Percentiles rank a stretch among this genome's conserved stretches.
Evolutionary conservation across 2,797 vertebrate species (phyloP).

Genomic region (Diplodus puntazzo): DNA sequence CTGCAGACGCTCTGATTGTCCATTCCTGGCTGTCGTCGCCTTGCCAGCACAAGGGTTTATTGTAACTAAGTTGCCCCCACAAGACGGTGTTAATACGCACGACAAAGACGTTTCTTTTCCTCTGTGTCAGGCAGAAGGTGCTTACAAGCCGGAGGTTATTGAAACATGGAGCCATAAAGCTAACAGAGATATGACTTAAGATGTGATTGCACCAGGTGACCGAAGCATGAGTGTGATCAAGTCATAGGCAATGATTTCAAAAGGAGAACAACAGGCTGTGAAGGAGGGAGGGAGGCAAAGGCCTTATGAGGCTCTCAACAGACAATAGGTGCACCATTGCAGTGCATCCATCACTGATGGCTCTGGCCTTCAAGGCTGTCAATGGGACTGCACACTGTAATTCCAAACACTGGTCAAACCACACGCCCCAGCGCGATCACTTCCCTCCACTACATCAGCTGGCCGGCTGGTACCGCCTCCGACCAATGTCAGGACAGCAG

Average conservation of each 20-base stretch:
- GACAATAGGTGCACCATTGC: neutral
- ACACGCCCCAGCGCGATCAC: too few species aligned
- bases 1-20: slow-evolving; percentile 80
- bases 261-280: slow-evolving; percentile 62
- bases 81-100: slow-evolving; percentile 76
- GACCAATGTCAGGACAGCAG: too few species aligned
- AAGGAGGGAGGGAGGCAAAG: slow-evolving; percentile 34
- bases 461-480: too few species aligned
- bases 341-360: too few species aligned
- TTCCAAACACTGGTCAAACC: too few species aligned
- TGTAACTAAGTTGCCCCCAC: slow-evolving; percentile 82
- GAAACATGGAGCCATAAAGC: slow-evolving; percentile 78
- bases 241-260: slow-evolving; percentile 70
- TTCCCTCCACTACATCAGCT: too few species aligned
- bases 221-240: slow-evolving; percentile 77
- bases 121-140: slow-evolving; percentile 69
- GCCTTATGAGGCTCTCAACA: slow-evolving; percentile 24
- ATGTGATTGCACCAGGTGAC: slow-evolving; percentile 75
- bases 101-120: slow-evolving; percentile 69
- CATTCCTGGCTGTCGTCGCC: slow-evolving; percentile 72
- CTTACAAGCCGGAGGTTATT: slow-evolving; percentile 77
- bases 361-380: too few species aligned
- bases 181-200: slow-evolving; percentile 72
- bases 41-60: slow-evolving; percentile 75
- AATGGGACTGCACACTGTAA: too few species aligned